Conservation (phyloP, 2,888 invertebrate species). For the Craniophora ligustri region DNA sequence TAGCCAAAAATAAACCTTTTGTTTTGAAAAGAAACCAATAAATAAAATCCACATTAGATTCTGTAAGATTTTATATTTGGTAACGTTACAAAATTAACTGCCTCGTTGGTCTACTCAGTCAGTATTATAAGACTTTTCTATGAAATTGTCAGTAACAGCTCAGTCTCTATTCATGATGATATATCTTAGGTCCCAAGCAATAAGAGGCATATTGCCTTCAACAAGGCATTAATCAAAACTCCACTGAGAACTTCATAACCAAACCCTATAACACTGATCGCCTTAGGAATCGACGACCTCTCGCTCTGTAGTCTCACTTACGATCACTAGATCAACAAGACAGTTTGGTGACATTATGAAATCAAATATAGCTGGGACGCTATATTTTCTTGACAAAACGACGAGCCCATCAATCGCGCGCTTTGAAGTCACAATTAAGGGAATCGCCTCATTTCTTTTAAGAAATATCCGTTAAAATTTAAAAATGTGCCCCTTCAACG, state of each 20-base stretch:
- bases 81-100: slow-evolving; percentile 24
- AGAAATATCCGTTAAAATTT: slow-evolving; percentile 40
- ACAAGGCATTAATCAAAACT: too few species aligned
- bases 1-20: slow-evolving; percentile 42
- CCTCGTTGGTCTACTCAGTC: too few species aligned
- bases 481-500: slow-evolving; percentile 33
- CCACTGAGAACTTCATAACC: too few species aligned
- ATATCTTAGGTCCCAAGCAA: too few species aligned
- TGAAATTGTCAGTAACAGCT: too few species aligned
- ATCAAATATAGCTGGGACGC: slow-evolving; percentile 36
- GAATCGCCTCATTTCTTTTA: slow-evolving; percentile 53
- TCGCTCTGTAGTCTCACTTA: too few species aligned
- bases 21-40: slow-evolving; percentile 34
- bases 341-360: slow-evolving; percentile 16
- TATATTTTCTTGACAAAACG: slow-evolving; percentile 61
- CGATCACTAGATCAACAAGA: too few species aligned
- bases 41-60: slow-evolving; percentile 18
- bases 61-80: slow-evolving; percentile 20
- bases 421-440: slow-evolving; percentile 71
- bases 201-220: too few species aligned
- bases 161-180: too few species aligned
- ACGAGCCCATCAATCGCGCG: slow-evolving; percentile 65
- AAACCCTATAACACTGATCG: too few species aligned
- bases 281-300: too few species aligned
- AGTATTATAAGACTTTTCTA: too few species aligned